Evolutionary conservation across 2,888 invertebrate species (phyloP), one percentile per base, ranked within the genome.

Genomic region (Troides aeacus): DNA sequence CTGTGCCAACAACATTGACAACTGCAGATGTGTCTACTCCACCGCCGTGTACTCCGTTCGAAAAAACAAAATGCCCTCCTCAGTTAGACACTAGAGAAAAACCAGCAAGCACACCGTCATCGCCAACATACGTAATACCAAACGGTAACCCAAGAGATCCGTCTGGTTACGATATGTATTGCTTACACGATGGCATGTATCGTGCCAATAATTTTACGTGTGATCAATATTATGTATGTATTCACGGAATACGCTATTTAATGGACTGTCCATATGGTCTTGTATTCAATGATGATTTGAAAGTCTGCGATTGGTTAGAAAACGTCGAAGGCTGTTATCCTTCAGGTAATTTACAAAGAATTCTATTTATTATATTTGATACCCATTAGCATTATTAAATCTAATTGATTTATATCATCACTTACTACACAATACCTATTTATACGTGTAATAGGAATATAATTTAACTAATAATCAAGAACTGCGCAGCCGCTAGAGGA

Each of bases 231-330:
- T 58, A 62, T 58, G 69, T 65, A 17, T 69, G 69, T 17, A 64
- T 65, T 36, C 8, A 69, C 62, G 65, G 69, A 30, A 62, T 62
- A 17, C 42, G 24, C 17, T 62, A 65, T 62, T 62, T 69, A 10
- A 95, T 96, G 82, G 92, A 94, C 75, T 97, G 97, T 95, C 46
- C 97, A 0, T 94, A 95, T 79, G 97, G 97, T 30, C 90, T 97
- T 71, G 97, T 96, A 15, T 97, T 95, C 88, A 95, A 95, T 83
- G 90, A 94, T 24, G 93, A 92, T 2, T 93, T 88, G 15, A 95
- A 95, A 74, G 93, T 94, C 60, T 97, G 97, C 80, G 97, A 97
- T 78, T 97, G 97, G 97, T 96, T 97, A 3, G 97, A 97, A 83
- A 93, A 94, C 78, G 96, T 97, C 0, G 81, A 94, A 1, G 93